These are phyloP conservation scores for Pyrrhia umbra DNA, from an alignment of 2,888 invertebrate genomes.

Conservation along the genomic window DNA sequence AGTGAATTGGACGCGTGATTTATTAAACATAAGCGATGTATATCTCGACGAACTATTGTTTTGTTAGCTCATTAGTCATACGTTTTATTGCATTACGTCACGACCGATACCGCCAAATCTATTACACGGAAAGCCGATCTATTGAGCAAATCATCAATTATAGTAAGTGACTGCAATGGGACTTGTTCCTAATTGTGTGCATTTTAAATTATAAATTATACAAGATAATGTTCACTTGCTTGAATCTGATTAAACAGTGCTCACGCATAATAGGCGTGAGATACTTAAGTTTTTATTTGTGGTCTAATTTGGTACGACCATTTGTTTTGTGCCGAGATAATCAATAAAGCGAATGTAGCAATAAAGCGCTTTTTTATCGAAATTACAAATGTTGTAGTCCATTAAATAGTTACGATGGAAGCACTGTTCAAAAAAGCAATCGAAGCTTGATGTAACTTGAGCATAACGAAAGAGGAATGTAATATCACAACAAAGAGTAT, in stretches of 20 bases:
- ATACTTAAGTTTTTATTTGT: constrained; percentile 35
- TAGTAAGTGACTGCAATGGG: constrained; percentile 11
- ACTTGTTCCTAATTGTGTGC: constrained; percentile 22
- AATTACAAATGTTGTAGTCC: background rate
- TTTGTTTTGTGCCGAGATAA: constrained; percentile 24
- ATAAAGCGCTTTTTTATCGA: constrained; percentile 1
- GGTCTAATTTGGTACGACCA: constrained; percentile 16
- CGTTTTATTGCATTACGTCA: constrained; percentile 65
- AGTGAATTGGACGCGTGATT: constrained; percentile 62
- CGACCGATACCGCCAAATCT: constrained; percentile 27
- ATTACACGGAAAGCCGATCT: constrained; percentile 41
- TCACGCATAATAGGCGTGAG: constrained; percentile 25
- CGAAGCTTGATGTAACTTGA: constrained; percentile 11
- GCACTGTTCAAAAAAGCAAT: background rate
- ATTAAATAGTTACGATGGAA: constrained; percentile 11
- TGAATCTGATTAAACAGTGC: constrained; percentile 38
- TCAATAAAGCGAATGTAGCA: constrained; percentile 16
- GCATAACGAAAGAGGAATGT: constrained; percentile 8
- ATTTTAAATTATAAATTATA: constrained; percentile 27
- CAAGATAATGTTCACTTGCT: constrained; percentile 37
- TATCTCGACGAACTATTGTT: constrained; percentile 67
- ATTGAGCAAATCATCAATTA: constrained; percentile 48
- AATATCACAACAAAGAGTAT: constrained; percentile 6
- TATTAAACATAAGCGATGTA: constrained; percentile 64
- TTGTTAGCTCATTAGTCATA: constrained; percentile 66